A percentile compares a stretch with the other conserved stretches of the same genome.
phyloP scores from a whole-genome alignment of 2,113 vertebrate species.

The Rhabdornis inornatus region DNA sequence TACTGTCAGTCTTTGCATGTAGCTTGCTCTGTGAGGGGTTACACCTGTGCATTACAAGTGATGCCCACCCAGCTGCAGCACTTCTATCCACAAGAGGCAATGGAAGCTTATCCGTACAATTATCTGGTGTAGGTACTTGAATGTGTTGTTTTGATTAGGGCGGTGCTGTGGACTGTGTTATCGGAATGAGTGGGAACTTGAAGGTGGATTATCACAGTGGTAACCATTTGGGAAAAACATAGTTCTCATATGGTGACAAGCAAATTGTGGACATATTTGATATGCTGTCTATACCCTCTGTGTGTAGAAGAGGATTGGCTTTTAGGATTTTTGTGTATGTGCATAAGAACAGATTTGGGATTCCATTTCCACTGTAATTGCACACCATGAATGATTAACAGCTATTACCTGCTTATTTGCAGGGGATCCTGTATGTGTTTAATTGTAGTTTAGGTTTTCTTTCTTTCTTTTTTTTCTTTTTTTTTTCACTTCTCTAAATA shows the following conservation, averaged over 20 bases:
- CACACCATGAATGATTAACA: not conserved
- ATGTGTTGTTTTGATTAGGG: not conserved
- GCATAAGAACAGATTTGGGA: not conserved
- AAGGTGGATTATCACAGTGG: not conserved
- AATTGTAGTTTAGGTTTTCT: not conserved
- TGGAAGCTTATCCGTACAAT: not conserved
- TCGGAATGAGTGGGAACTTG: not conserved
- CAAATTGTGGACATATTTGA: not conserved
- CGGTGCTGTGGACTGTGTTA: rapidly evolving
- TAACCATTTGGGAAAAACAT: not conserved
- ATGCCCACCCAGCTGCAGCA: not conserved
- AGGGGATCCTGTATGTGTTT: not conserved
- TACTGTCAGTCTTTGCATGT: not conserved
- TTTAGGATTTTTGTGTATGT: not conserved
- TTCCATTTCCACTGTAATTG: not conserved
- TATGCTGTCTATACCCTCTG: not conserved
- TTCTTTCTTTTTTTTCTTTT: not conserved
- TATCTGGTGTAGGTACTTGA: not conserved
- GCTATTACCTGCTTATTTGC: not conserved
- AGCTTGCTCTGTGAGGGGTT: not conserved
- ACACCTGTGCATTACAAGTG: not conserved
- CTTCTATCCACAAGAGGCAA: not conserved
- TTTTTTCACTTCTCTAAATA: not conserved
- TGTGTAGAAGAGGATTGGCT: not conserved
- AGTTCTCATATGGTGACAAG: not conserved